Conservation (phyloP, 2,797 vertebrate genomes). For the Ctenopoma multispine region DNA sequence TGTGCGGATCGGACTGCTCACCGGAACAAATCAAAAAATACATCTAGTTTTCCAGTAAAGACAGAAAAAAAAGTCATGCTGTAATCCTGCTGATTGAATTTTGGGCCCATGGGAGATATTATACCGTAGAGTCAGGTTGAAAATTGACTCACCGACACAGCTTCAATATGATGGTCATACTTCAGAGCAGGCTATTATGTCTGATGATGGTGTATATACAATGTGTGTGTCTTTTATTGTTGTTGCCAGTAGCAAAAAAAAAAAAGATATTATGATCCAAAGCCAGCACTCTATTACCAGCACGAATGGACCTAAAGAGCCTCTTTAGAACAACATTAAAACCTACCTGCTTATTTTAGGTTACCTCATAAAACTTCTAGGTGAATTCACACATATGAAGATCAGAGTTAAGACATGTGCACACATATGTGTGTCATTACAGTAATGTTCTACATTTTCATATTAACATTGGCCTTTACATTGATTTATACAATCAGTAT, state of each 20-base stretch:
- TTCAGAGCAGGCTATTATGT: slow-evolving; percentile 56
- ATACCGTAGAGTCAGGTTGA: slow-evolving; percentile 50
- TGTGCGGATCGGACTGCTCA: slow-evolving; percentile 31
- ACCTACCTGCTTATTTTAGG: neutral
- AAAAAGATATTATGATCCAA: slow-evolving; percentile 26
- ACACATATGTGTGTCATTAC: too few species aligned
- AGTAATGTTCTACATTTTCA: too few species aligned
- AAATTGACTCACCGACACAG: slow-evolving; percentile 52
- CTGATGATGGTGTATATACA: slow-evolving; percentile 14
- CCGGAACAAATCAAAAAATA: slow-evolving; percentile 22
- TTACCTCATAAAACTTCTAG: neutral
- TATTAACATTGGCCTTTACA: too few species aligned
- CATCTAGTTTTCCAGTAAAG: slow-evolving; percentile 29
- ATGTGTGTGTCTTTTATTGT: slow-evolving; percentile 29
- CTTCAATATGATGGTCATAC: slow-evolving; percentile 34
- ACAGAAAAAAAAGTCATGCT: slow-evolving; percentile 12
- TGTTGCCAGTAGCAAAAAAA: slow-evolving; percentile 36
- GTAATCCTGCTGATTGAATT: slow-evolving; percentile 64
- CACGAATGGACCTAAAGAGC: slow-evolving; percentile 44
- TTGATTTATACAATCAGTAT: too few species aligned
- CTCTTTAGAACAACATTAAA: slow-evolving; percentile 6
- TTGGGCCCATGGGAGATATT: slow-evolving; percentile 46
- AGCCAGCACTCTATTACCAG: slow-evolving; percentile 54
- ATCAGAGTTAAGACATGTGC: too few species aligned
- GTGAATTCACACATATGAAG: too few species aligned